Evolutionary conservation across 1,140 invertebrate species (phyloP).

Genomic region (Aphidius ervi): DNA sequence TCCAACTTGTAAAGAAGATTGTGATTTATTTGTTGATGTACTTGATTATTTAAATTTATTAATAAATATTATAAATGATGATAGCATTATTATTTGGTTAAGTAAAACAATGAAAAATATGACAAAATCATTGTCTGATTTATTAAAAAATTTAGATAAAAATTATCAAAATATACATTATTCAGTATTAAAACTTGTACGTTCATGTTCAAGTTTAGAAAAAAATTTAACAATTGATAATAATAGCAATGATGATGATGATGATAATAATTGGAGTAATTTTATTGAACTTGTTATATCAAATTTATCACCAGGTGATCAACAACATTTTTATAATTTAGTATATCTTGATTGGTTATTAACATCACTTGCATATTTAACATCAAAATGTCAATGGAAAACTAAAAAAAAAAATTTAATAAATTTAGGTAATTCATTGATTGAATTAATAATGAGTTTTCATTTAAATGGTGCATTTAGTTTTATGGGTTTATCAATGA

Average conservation of each 20-base stretch:
- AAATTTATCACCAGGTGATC: conserved; percentile 41
- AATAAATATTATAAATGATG: conserved; percentile 35
- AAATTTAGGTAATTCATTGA: conserved; percentile 41
- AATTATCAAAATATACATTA: conserved; percentile 43
- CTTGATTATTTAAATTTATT: conserved; percentile 56
- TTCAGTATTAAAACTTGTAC: conserved; percentile 39
- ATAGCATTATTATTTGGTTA: conserved; percentile 34
- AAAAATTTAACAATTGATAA: conserved; percentile 12
- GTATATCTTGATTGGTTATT: conserved; percentile 55
- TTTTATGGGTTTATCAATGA: conserved; percentile 57
- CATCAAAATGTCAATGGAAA: conserved; percentile 51
- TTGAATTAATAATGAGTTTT: conserved; percentile 54
- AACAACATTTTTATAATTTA: conserved; percentile 41
- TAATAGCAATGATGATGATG: conserved; percentile 22
- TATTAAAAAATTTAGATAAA: conserved; percentile 34
- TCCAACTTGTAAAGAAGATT: conserved; percentile 59
- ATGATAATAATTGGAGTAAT: conserved; percentile 34
- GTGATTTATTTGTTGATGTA: conserved; percentile 54
- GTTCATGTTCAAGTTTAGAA: conserved; percentile 37
- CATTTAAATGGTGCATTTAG: conserved; percentile 50
- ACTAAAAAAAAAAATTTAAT: conserved; percentile 32
- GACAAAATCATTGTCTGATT: conserved; percentile 38
- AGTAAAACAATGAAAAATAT: conserved; percentile 39
- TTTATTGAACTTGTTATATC: conserved; percentile 41
- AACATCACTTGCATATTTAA: conserved; percentile 52